These are phyloP conservation scores for Drosophila guanche DNA, from an alignment of 1,140 invertebrate species.

Conservation along the genomic window DNA sequence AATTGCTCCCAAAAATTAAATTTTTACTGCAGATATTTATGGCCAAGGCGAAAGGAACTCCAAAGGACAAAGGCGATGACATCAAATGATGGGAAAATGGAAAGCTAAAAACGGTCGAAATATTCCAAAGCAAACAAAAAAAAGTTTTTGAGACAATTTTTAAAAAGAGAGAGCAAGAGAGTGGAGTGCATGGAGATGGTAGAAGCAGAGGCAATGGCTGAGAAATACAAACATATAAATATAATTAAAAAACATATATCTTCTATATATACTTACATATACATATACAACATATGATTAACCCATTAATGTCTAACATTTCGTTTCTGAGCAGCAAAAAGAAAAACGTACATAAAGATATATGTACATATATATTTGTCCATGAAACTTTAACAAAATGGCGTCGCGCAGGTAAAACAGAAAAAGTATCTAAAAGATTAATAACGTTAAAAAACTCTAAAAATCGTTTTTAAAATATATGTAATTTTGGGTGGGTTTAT, in stretches of 20 bases:
- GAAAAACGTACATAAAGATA: constrained; percentile 16
- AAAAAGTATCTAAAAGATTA: background rate
- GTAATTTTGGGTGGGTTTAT: too few relatives aligned
- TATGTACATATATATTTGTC: constrained; percentile 10
- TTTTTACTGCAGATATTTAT: constrained; percentile 42
- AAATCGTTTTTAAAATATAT: too few relatives aligned
- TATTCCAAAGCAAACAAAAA: constrained; percentile 31
- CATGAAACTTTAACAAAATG: constrained; percentile 1
- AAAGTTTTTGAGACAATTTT: constrained; percentile 55
- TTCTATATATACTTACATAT: constrained; percentile 25
- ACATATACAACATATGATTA: constrained; percentile 28
- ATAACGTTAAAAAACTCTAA: too few relatives aligned
- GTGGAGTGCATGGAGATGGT: background rate
- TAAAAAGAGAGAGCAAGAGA: constrained; percentile 20
- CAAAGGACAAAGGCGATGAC: constrained; percentile 11
- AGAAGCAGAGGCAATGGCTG: constrained; percentile 39
- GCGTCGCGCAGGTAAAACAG: too few relatives aligned
- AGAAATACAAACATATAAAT: constrained; percentile 55
- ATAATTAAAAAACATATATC: constrained; percentile 21
- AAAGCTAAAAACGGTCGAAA: constrained; percentile 39
- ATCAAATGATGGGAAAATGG: constrained; percentile 26
- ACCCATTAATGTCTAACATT: constrained; percentile 40
- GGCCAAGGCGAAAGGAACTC: constrained; percentile 31
- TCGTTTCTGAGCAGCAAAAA: constrained; percentile 18
- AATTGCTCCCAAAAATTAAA: constrained; percentile 50